Conservation (phyloP, 2,113 vertebrate species). For the Pelodiscus sinensis region DNA sequence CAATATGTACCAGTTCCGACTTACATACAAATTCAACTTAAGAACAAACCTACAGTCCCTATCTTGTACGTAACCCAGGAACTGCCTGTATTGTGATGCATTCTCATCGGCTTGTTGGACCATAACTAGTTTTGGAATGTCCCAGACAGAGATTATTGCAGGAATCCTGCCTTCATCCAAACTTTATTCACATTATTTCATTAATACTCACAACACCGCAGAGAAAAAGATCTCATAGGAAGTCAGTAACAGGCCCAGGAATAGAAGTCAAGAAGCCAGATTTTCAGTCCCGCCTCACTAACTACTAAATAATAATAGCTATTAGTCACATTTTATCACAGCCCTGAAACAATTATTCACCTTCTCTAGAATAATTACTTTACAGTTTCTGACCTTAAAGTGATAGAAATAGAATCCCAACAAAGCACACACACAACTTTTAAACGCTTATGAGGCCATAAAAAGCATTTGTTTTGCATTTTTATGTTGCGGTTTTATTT, state of each 20-base stretch:
- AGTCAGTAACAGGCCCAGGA: neutral
- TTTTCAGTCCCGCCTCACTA: neutral
- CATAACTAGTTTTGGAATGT: neutral
- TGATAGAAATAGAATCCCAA: neutral
- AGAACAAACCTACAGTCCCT: too few species aligned
- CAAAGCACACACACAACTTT: neutral
- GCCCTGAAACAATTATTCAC: neutral
- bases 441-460: neutral
- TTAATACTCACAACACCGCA: neutral
- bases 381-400: neutral
- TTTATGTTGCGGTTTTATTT: neutral
- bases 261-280: neutral
- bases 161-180: neutral
- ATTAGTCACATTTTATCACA: neutral
- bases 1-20: too few species aligned
- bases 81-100: too few species aligned
- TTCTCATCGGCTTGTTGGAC: neutral
- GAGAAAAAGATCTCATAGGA: neutral
- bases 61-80: too few species aligned
- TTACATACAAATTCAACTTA: too few species aligned
- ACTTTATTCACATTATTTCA: neutral
- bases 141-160: neutral
- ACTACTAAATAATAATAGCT: neutral
- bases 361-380: neutral
- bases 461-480: neutral